A percentile compares a stretch with the other conserved stretches of the same genome.
phyloP scores from a whole-genome alignment of 2,113 vertebrate species.

The Ardeotis arabs region DNA sequence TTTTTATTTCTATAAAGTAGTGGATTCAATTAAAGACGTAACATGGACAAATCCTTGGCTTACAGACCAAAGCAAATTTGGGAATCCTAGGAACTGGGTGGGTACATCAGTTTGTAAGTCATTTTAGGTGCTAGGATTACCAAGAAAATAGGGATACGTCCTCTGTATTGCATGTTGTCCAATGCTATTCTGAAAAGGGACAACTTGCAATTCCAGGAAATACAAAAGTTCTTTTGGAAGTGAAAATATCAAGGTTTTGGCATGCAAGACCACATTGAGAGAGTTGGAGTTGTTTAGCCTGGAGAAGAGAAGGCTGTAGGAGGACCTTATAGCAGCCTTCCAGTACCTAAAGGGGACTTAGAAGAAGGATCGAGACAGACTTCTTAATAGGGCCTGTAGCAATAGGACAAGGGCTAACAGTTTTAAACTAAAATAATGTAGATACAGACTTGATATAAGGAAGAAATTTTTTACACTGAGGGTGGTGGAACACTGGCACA shows the following conservation, averaged over 20 bases:
- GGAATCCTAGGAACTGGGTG: neutral
- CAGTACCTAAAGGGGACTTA: neutral
- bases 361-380: neutral
- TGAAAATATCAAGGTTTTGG: neutral
- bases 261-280: neutral
- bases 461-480: neutral
- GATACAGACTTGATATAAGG: neutral
- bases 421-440: neutral
- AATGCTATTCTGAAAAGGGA: neutral
- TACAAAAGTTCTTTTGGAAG: neutral
- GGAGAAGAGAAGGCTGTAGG: neutral
- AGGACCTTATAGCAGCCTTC: neutral
- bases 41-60: neutral
- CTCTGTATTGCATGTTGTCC: neutral
- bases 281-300: neutral
- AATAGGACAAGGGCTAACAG: neutral
- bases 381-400: neutral
- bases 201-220: conserved; percentile 14
- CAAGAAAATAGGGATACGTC: neutral
- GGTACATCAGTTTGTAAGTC: neutral
- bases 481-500: neutral
- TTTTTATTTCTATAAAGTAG: conserved; percentile 7
- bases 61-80: neutral
- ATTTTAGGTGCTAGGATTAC: neutral
- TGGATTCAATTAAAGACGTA: neutral